Conservation (phyloP, 35 echinoderm and acorn worm genomes). For the Chiridota heheva region DNA sequence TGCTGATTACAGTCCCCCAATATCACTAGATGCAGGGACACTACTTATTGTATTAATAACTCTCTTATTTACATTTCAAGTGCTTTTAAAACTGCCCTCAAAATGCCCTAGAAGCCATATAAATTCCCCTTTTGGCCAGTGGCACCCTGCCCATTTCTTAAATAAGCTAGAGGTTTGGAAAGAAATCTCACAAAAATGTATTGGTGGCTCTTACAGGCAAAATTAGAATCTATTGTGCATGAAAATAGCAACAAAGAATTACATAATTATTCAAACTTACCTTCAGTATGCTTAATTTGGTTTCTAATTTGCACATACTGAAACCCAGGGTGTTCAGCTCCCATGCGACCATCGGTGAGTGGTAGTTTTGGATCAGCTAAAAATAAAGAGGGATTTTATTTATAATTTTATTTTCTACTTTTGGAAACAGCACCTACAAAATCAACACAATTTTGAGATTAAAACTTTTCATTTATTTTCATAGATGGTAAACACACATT, state of each 20-base stretch:
- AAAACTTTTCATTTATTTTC: background rate
- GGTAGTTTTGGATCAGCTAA: conserved; percentile 45
- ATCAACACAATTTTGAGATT: background rate
- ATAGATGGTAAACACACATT: background rate
- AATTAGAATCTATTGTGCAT: background rate
- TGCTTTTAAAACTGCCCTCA: too few species aligned
- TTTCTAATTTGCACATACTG: conserved; percentile 68
- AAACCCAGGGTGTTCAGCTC: conserved; percentile 83
- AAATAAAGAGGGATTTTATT: background rate
- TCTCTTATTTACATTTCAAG: too few species aligned
- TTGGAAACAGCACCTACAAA: conserved; percentile 1
- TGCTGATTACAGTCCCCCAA: too few species aligned
- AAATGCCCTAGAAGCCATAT: too few species aligned
- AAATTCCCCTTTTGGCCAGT: too few species aligned
- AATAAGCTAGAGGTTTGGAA: too few species aligned
- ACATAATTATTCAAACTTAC: conserved; percentile 31
- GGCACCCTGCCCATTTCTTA: too few species aligned
- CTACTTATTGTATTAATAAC: too few species aligned
- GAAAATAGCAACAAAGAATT: background rate
- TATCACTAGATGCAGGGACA: too few species aligned
- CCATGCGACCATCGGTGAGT: conserved; percentile 76
- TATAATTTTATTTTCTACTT: background rate
- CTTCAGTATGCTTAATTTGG: conserved; percentile 84
- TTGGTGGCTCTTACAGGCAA: background rate
- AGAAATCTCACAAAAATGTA: too few species aligned